Evolutionary conservation across 2,888 invertebrate genomes (phyloP).

Genomic region (Pterobdella sp.): DNA sequence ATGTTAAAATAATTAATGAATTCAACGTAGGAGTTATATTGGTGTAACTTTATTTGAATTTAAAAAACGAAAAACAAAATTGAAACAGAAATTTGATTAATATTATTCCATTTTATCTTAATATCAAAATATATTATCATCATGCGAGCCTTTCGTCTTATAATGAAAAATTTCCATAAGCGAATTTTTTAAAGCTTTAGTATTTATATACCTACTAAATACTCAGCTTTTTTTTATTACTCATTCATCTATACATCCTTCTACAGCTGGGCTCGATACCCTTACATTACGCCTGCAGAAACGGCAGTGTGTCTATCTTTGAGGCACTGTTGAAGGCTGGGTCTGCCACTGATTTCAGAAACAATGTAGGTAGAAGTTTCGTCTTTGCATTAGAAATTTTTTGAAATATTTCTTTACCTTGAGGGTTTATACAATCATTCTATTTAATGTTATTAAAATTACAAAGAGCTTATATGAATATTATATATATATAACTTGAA

Average conservation of each 20-base stretch:
- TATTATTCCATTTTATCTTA: too few species aligned
- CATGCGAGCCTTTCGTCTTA: too few species aligned
- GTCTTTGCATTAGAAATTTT: neutral
- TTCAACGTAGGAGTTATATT: slow-evolving; percentile 1
- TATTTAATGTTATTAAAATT: too few species aligned
- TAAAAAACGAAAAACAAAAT: neutral
- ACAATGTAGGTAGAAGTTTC: neutral
- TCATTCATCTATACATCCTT: neutral
- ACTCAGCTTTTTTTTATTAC: too few species aligned
- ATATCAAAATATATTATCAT: too few species aligned
- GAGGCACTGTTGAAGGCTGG: slow-evolving; percentile 1
- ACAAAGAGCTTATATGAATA: neutral
- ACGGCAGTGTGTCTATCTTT: neutral
- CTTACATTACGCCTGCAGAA: slow-evolving; percentile 18
- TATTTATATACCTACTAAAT: too few species aligned
- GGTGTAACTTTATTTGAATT: neutral
- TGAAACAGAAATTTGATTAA: too few species aligned
- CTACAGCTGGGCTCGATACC: slow-evolving; percentile 14
- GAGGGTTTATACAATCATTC: neutral
- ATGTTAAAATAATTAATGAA: too few species aligned
- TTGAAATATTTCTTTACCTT: neutral
- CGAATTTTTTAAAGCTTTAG: too few species aligned
- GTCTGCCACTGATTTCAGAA: neutral
- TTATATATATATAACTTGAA: neutral
- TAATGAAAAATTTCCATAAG: too few species aligned